Conservation (phyloP, 2,888 invertebrate species). For the Nemotelus pantherinus region DNA sequence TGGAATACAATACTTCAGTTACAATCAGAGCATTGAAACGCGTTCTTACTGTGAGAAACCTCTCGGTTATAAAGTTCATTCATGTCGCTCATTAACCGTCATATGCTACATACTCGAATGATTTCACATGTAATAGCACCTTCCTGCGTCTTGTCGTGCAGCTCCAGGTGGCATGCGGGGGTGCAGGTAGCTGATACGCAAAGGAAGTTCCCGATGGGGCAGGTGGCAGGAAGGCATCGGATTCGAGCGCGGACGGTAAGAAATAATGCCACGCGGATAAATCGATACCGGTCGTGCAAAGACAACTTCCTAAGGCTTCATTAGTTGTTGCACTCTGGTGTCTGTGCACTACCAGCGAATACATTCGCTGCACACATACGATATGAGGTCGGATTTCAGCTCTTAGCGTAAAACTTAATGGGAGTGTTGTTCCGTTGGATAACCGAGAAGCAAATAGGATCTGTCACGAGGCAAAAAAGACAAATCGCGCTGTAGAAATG, state of each 20-base stretch:
- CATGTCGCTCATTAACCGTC: slow-evolving; percentile 34
- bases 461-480: slow-evolving; percentile 4
- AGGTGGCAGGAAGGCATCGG: slow-evolving; percentile 21
- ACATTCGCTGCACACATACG: not conserved
- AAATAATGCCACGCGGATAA: slow-evolving; percentile 33
- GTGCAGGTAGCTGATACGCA: not conserved
- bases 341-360: slow-evolving; percentile 3
- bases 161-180: not conserved
- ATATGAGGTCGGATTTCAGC: slow-evolving; percentile 1
- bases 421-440: slow-evolving; percentile 7
- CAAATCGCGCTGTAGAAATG: slow-evolving; percentile 33
- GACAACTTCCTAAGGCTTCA: slow-evolving; percentile 32
- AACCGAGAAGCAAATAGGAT: slow-evolving; percentile 1
- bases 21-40: slow-evolving; percentile 13
- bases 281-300: slow-evolving; percentile 27
- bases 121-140: slow-evolving; percentile 1
- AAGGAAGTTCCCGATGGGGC: slow-evolving; percentile 18
- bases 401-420: not conserved
- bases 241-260: not conserved
- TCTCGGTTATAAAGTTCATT: slow-evolving; percentile 19
- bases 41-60: slow-evolving; percentile 16
- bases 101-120: slow-evolving; percentile 32
- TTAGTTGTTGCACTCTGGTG: slow-evolving; percentile 19
- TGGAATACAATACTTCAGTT: slow-evolving; percentile 25
- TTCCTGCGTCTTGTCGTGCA: not conserved